phyloP scores from a whole-genome alignment of 1,140 invertebrate species.

The Bombus picipes region DNA sequence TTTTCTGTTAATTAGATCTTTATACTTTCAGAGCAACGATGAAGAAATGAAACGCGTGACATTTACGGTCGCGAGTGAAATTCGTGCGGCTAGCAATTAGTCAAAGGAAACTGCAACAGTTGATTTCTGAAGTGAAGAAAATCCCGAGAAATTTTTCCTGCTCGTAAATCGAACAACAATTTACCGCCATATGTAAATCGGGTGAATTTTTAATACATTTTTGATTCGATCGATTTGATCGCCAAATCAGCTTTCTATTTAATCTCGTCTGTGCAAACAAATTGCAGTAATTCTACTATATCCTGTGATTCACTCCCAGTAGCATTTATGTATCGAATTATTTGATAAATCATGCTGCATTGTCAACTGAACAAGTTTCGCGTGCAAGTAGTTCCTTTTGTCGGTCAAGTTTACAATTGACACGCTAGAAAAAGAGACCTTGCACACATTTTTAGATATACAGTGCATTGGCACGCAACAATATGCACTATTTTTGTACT shows the following conservation, averaged over 20 bases:
- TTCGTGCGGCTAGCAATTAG: not conserved
- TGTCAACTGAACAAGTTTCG: constrained; percentile 58
- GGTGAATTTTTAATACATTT: not conserved
- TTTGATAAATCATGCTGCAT: constrained; percentile 40
- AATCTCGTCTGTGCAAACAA: not conserved
- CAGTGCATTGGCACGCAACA: constrained; percentile 55
- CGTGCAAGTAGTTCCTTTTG: constrained; percentile 57
- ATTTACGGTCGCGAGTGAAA: not conserved
- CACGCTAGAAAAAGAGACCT: constrained; percentile 62
- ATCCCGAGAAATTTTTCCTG: not conserved
- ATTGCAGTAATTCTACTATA: not conserved
- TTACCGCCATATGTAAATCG: not conserved
- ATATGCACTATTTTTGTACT: constrained; percentile 33
- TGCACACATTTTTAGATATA: constrained; percentile 50
- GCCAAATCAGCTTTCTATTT: not conserved
- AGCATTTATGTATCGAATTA: constrained; percentile 15
- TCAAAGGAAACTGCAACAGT: not conserved
- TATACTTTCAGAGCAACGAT: not conserved
- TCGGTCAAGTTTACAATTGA: constrained; percentile 68
- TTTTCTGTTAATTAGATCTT: constrained; percentile 1
- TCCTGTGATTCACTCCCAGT: constrained; percentile 10
- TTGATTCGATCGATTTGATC: too few species aligned
- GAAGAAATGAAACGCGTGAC: constrained; percentile 8
- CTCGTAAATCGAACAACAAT: not conserved
- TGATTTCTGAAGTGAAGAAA: not conserved